A percentile compares a stretch with the other conserved stretches of the same genome.
These are phyloP conservation scores for Dioctria rufipes DNA, from an alignment of 2,888 invertebrate species.

Conservation along the genomic window DNA sequence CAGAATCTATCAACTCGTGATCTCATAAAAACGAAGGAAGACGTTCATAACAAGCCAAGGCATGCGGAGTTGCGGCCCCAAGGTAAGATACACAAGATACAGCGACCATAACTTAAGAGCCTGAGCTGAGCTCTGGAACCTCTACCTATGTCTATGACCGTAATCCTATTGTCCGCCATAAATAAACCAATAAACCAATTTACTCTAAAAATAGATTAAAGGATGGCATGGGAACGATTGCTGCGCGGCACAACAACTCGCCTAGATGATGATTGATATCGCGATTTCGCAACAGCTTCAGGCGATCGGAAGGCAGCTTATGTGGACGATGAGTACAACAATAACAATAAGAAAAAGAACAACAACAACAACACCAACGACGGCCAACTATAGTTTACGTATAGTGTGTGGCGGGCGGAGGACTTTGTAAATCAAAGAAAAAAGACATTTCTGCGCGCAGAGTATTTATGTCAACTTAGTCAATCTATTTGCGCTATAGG, in stretches of 20 bases:
- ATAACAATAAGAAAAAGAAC: no score
- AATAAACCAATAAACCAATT: constrained; percentile 58
- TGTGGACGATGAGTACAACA: background rate
- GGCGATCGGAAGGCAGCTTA: background rate
- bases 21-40: constrained; percentile 42
- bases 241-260: constrained; percentile 7
- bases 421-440: constrained; percentile 14
- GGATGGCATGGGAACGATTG: constrained; percentile 43
- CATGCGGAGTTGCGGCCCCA: constrained; percentile 35
- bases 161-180: constrained; percentile 58
- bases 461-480: constrained; percentile 53
- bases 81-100: constrained; percentile 46
- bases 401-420: background rate
- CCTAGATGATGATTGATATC: constrained; percentile 52
- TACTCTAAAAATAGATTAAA: constrained; percentile 58
- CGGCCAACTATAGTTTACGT: no score
- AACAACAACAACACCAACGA: no score
- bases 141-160: constrained; percentile 44
- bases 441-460: constrained; percentile 3
- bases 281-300: background rate
- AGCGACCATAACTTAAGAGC: constrained; percentile 49
- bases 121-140: constrained; percentile 14
- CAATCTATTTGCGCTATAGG: constrained; percentile 41
- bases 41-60: constrained; percentile 9
- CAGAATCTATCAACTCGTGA: constrained; percentile 50